phyloP scores from a whole-genome alignment of 2,888 invertebrate genomes.

The Drosophila colorata region DNA sequence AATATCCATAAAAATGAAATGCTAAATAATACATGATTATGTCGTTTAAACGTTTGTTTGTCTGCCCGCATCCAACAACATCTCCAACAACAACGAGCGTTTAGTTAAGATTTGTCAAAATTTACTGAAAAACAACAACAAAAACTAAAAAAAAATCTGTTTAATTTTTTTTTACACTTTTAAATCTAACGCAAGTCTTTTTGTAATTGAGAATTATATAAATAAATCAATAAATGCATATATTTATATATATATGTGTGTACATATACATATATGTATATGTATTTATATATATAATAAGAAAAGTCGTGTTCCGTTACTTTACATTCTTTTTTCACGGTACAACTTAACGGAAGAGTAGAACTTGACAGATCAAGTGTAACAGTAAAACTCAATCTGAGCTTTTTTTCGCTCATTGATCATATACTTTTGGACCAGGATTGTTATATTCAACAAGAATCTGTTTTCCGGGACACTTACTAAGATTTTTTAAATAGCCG shows the following conservation, averaged over 20 bases:
- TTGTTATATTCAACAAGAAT: too few relatives aligned
- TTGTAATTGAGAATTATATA: conserved; percentile 65
- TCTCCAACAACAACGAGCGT: background rate
- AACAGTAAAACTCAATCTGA: too few relatives aligned
- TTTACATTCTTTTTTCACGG: too few relatives aligned
- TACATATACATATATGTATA: conserved; percentile 13
- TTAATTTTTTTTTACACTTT: conserved; percentile 18
- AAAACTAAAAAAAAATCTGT: too few relatives aligned
- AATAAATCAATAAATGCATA: conserved; percentile 35
- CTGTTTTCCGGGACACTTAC: too few relatives aligned
- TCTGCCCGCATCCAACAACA: background rate
- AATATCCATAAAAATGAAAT: conserved; percentile 13
- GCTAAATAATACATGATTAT: background rate
- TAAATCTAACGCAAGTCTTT: conserved; percentile 42
- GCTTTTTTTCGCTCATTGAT: too few relatives aligned
- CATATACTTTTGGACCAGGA: too few relatives aligned
- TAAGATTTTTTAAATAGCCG: too few relatives aligned
- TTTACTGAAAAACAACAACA: too few relatives aligned
- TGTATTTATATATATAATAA: conserved; percentile 28
- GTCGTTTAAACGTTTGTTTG: conserved; percentile 7
- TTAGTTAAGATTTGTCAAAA: conserved; percentile 2
- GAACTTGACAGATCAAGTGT: too few relatives aligned
- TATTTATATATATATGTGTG: conserved; percentile 22
- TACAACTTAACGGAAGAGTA: too few relatives aligned
- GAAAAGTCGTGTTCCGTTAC: too few relatives aligned